Base-by-base conservation (phyloP, 2,888 invertebrate genomes). In the Trachelus tabidus region DNA sequence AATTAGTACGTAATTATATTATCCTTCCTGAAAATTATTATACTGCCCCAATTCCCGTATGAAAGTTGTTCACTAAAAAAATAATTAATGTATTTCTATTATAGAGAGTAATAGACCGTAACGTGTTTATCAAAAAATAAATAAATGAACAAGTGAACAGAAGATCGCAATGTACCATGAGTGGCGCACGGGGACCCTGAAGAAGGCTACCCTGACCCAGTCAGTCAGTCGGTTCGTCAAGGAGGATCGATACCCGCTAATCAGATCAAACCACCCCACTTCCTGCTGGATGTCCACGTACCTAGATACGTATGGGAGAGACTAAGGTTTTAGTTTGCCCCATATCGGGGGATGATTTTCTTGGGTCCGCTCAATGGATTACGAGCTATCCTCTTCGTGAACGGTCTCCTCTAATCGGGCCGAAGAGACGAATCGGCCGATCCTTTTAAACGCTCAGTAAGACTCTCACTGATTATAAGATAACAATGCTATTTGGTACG, bases 231-330 rank as follows among this genome's bases (percentile, higher is more conserved):
- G 83, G 85, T 86, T 88, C 87, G 85, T 89, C 87, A 88, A 87
- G 82, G 82, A 84, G 83, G 85, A 90, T 90, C 90, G 89, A 90
- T 90, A 89, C 85, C 86, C 83, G 83, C 87, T 90, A 90, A 90
- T 90, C 89, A 89, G 89, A 90, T 90, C 87, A 89, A 87, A 86
- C 83, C 85, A 84, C 85, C 88, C 86, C 85, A 83, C 83, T 85
- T 84, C 30, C 77, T 69, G 68, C 71, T 31, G 71, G 71, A 71
- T 30, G 71, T 33, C 71, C 71, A 34, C 34, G 71, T 40, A 40
- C 40, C 40, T 40, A 40, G 40, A 23, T 40, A 15, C 40, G 40
- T 40, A 40, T 40, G 40, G 40, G 40, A 40, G 23, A 40, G 23
- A 40, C 40, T 40, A 40, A 40, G 40, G 40, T 40, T 40, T 15